phyloP scores from a whole-genome alignment of 2,113 vertebrate species.

The Propithecus coquereli region DNA sequence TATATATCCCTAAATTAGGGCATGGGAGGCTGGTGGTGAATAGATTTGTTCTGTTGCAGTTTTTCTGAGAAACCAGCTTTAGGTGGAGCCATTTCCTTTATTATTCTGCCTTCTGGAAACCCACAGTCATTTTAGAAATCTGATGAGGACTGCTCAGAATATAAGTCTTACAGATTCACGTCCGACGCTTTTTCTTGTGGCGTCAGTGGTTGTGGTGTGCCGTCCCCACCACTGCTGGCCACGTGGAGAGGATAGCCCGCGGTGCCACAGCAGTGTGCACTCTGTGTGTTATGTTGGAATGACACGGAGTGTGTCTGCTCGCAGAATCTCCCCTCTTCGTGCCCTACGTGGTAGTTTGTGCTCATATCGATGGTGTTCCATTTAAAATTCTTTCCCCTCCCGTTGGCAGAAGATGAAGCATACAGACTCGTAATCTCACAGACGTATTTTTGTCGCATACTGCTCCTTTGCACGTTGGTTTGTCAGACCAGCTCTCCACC shows the following conservation, averaged over 20 bases:
- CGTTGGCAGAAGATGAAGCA: neutral
- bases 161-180: neutral
- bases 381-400: neutral
- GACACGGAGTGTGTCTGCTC: accelerated
- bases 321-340: neutral
- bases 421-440: neutral
- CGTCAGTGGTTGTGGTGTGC: neutral
- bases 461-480: accelerated
- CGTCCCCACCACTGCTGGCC: neutral
- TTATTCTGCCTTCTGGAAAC: conserved; percentile 19
- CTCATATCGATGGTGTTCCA: accelerated
- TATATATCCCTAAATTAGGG: neutral
- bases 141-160: neutral
- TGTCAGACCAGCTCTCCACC: neutral
- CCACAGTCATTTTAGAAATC: conserved; percentile 5
- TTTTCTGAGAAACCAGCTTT: conserved; percentile 61
- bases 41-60: neutral
- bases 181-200: neutral
- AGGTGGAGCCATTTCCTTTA: conserved; percentile 63
- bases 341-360: neutral
- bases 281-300: neutral
- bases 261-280: neutral
- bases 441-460: neutral
- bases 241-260: accelerated
- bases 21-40: neutral